Percentiles rank a stretch among this genome's conserved stretches.
Conservation (phyloP, 2,113 vertebrate genomes). For the Platichthys flesus region DNA sequence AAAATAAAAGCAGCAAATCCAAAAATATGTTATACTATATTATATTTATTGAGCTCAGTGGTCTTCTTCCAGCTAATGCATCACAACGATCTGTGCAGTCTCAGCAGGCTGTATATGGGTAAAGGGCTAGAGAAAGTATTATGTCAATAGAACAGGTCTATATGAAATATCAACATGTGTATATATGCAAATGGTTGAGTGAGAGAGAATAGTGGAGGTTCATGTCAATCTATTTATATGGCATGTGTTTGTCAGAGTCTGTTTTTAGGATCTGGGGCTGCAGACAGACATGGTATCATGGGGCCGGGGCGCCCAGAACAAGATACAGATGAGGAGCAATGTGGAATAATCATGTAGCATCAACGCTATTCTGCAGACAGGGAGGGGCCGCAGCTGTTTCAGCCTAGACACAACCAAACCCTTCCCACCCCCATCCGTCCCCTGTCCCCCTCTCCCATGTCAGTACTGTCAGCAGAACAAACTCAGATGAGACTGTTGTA, state of each 20-base stretch:
- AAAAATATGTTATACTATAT: too few species aligned
- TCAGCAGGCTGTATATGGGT: too few species aligned
- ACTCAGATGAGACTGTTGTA: slow-evolving; percentile 48
- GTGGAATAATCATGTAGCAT: slow-evolving; percentile 65
- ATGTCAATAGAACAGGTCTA: too few species aligned
- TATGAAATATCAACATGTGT: too few species aligned
- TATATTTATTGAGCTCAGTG: too few species aligned
- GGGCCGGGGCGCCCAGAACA: slow-evolving; percentile 27
- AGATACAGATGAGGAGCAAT: slow-evolving; percentile 67
- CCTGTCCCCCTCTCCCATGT: slow-evolving; percentile 35
- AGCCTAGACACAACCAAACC: slow-evolving; percentile 30
- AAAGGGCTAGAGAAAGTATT: too few species aligned
- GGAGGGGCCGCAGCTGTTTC: slow-evolving; percentile 51
- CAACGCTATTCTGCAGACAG: slow-evolving; percentile 42
- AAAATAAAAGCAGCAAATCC: too few species aligned
- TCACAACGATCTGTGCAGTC: too few species aligned
- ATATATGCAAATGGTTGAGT: too few species aligned
- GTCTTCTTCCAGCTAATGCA: too few species aligned
- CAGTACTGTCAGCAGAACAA: slow-evolving; percentile 32
- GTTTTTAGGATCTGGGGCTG: slow-evolving; percentile 28
- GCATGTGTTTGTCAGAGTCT: slow-evolving; percentile 12
- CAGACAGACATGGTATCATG: slow-evolving; percentile 28
- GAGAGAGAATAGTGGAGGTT: not conserved
- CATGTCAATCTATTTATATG: not conserved
- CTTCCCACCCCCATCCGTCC: not conserved